phyloP scores from a whole-genome alignment of 1,140 invertebrate species.

The Drosophila truncata region DNA sequence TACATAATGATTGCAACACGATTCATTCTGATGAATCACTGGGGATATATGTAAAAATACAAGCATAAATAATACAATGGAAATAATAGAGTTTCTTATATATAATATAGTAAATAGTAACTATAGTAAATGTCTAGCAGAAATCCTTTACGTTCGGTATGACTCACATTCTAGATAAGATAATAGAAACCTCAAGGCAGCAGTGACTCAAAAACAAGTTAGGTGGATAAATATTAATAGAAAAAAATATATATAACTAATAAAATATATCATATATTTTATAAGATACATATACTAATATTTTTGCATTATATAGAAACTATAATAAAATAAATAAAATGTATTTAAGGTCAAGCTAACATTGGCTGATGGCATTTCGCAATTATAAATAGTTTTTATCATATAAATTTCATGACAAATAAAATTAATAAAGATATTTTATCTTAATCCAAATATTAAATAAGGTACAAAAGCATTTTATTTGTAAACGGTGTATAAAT shows the following conservation, averaged over 20 bases:
- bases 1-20: conserved; percentile 31
- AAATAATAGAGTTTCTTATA: not conserved
- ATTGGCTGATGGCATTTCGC: no score
- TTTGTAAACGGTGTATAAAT: no score
- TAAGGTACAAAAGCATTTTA: no score
- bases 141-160: not conserved
- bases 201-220: not conserved
- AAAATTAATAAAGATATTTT: no score
- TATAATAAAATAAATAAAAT: no score
- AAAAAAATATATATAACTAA: no score
- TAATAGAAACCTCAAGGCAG: not conserved
- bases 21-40: conserved; percentile 12
- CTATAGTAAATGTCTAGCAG: not conserved
- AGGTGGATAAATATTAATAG: not conserved
- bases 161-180: conserved; percentile 9
- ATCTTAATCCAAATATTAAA: no score
- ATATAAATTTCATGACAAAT: no score
- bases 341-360: no score
- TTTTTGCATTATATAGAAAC: no score
- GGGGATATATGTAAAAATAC: not conserved
- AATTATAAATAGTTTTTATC: no score
- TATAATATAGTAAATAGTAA: not conserved
- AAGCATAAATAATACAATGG: not conserved
- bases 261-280: not conserved
- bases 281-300: no score